Evolutionary conservation across 2,888 invertebrate species (phyloP).

Genomic region (Eugnorisma glareosa): DNA sequence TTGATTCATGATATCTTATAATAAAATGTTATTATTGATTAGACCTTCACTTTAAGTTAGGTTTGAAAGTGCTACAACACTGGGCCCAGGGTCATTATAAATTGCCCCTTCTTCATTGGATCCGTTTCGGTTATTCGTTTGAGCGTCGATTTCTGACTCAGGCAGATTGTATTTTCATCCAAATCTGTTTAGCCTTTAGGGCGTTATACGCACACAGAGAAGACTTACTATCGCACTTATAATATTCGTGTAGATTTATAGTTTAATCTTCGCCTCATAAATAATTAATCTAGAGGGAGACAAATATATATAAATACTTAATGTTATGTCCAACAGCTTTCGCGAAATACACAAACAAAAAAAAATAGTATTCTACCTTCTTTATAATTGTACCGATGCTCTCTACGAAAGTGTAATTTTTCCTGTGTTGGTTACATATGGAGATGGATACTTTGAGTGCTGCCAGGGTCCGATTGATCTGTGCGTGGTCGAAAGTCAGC

Average conservation of each 20-base stretch:
- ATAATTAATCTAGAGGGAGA: background rate
- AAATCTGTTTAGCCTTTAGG: background rate
- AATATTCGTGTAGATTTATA: background rate
- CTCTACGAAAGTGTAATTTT: constrained; percentile 93
- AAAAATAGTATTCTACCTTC: constrained; percentile 80
- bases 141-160: background rate
- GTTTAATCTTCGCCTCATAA: background rate
- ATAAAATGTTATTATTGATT: background rate
- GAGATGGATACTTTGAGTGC: constrained; percentile 94
- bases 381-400: constrained; percentile 95
- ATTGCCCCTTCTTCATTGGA: background rate
- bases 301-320: background rate
- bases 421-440: constrained; percentile 94
- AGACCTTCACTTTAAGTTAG: too few relatives aligned
- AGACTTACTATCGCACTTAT: background rate
- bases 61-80: too few relatives aligned
- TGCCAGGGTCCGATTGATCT: constrained; percentile 93
- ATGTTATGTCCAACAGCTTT: background rate
- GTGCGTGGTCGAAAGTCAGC: constrained; percentile 96
- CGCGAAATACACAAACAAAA: constrained; percentile 7
- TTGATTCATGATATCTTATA: background rate
- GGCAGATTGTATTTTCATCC: background rate
- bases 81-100: background rate
- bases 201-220: background rate
- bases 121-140: background rate